Evolutionary conservation across 1,140 invertebrate species (phyloP).

Genomic region (Ptiloglossa arizonensis): DNA sequence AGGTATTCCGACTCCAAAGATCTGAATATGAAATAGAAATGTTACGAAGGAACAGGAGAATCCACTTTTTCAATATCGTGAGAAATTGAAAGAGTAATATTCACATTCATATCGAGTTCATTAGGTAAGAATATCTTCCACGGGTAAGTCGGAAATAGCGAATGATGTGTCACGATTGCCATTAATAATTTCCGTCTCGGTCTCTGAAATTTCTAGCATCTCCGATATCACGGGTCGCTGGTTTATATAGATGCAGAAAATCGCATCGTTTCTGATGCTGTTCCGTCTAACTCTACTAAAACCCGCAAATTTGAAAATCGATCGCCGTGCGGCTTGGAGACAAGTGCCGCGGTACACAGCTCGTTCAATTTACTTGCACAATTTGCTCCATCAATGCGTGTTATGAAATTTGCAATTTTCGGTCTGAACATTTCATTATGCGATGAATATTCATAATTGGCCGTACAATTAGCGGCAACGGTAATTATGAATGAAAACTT

Average conservation of each 20-base stretch:
- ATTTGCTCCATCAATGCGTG: slow-evolving; percentile 4
- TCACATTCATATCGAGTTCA: neutral
- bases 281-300: slow-evolving; percentile 29
- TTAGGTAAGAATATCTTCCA: neutral
- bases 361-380: neutral
- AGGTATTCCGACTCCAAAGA: too few species aligned
- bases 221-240: neutral
- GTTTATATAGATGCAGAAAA: neutral
- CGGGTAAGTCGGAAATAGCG: slow-evolving; percentile 28
- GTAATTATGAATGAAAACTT: slow-evolving; percentile 19
- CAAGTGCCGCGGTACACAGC: neutral
- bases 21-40: neutral
- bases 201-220: neutral
- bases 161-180: slow-evolving; percentile 9
- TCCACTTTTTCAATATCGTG: neutral
- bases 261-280: slow-evolving; percentile 25
- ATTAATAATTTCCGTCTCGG: slow-evolving; percentile 48
- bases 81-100: neutral
- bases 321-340: slow-evolving; percentile 42
- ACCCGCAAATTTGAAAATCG: slow-evolving; percentile 54
- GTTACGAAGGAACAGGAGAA: neutral
- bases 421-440: slow-evolving; percentile 2
- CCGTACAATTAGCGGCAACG: slow-evolving; percentile 27
- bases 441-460: slow-evolving; percentile 14
- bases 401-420: slow-evolving; percentile 20